A percentile compares a stretch with the other conserved stretches of the same genome.
These are phyloP conservation scores for Notodonta dromedarius DNA, from an alignment of 2,888 invertebrate species.

Conservation along the genomic window DNA sequence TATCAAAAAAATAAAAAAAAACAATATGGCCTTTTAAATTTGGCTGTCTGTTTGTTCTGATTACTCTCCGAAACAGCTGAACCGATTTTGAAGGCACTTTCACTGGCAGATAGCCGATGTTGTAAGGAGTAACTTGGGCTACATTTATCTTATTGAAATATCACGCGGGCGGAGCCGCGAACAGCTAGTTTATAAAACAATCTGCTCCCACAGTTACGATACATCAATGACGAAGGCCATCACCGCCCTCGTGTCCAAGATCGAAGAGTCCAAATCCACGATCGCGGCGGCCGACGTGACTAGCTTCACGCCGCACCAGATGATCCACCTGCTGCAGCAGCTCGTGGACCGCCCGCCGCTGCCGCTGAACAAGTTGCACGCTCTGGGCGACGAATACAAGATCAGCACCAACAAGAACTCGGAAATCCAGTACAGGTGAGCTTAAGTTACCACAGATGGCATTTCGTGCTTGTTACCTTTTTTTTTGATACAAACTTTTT, in stretches of 20 bases:
- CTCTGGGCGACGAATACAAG: constrained; percentile 81
- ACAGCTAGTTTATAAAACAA: no score
- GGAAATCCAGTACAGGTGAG: constrained; percentile 86
- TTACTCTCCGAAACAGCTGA: no score
- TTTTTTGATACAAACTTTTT: no score
- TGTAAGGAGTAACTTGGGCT: no score
- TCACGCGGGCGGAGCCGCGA: no score
- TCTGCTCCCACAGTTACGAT: constrained; percentile 86
- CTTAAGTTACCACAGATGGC: not conserved
- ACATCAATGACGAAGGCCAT: constrained; percentile 86
- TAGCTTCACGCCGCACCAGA: constrained; percentile 86
- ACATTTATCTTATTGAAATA: no score
- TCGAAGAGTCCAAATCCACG: constrained; percentile 53
- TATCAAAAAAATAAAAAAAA: no score
- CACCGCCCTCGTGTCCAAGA: constrained; percentile 80
- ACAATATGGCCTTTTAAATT: no score
- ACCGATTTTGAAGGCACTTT: no score
- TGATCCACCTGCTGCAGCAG: constrained; percentile 87
- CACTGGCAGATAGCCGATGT: no score
- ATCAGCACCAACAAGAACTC: constrained; percentile 88
- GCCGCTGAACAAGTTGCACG: constrained; percentile 77
- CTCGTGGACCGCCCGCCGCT: constrained; percentile 84
- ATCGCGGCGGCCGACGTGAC: constrained; percentile 81
- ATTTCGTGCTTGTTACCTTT: no score
- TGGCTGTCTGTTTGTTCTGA: no score